phyloP scores from a whole-genome alignment of 2,113 vertebrate species.

The Coreoperca whiteheadi region DNA sequence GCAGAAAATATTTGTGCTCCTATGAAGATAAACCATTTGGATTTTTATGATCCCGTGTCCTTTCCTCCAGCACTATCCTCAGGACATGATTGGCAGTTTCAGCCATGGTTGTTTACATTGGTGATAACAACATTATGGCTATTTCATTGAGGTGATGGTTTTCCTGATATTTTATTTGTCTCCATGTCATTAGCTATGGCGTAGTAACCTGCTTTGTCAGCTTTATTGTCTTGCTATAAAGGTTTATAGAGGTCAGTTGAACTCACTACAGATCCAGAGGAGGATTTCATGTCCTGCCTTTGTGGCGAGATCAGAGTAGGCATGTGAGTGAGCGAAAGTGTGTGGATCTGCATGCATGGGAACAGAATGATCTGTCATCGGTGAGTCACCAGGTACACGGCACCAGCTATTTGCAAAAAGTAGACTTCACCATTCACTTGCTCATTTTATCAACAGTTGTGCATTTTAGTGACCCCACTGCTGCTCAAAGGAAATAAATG shows the following conservation, averaged over 20 bases:
- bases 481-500: slow-evolving; percentile 42
- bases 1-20: slow-evolving; percentile 15
- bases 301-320: background rate
- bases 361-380: slow-evolving; percentile 9
- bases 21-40: slow-evolving; percentile 22
- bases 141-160: background rate
- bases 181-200: background rate
- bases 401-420: slow-evolving; percentile 28
- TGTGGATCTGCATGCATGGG: slow-evolving; percentile 21
- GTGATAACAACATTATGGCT: background rate
- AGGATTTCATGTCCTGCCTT: background rate
- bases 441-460: slow-evolving; percentile 24
- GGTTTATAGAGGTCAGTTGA: background rate
- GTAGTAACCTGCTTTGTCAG: background rate
- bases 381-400: slow-evolving; percentile 41
- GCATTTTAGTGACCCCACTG: background rate
- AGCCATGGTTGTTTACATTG: slow-evolving; percentile 12
- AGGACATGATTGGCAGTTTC: slow-evolving; percentile 34
- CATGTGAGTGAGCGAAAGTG: slow-evolving; percentile 15
- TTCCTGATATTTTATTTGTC: background rate
- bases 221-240: background rate
- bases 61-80: slow-evolving; percentile 51
- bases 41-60: background rate
- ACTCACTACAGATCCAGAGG: background rate
- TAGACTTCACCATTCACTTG: slow-evolving; percentile 47